Conservation (phyloP, 1,140 invertebrate species). For the Papilio helenus region DNA sequence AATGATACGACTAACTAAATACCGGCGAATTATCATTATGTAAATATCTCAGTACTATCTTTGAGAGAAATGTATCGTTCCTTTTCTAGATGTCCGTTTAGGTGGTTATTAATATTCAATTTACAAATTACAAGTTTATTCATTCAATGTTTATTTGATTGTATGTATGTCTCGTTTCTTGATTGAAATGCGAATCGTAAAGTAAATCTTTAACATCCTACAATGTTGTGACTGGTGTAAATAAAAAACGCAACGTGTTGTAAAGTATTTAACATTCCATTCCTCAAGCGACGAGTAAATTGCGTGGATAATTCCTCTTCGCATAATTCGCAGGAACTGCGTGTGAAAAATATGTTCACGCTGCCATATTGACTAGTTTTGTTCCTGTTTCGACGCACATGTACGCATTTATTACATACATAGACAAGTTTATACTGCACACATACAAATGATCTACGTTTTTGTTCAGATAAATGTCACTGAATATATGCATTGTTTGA, state of each 20-base stretch:
- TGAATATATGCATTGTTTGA: neutral
- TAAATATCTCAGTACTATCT: neutral
- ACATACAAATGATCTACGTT: neutral
- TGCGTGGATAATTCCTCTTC: slow-evolving; percentile 65
- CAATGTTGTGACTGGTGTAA: slow-evolving; percentile 19
- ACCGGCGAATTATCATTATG: neutral
- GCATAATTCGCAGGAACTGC: slow-evolving; percentile 61
- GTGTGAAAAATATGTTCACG: slow-evolving; percentile 70
- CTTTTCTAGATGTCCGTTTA: neutral
- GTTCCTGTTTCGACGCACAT: slow-evolving; percentile 42
- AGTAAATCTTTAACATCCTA: neutral
- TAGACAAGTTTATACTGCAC: neutral
- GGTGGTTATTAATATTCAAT: neutral
- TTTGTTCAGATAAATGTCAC: neutral
- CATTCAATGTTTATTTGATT: neutral
- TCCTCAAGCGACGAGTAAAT: slow-evolving; percentile 55
- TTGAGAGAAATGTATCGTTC: neutral
- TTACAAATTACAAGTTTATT: neutral
- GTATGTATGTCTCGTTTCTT: neutral
- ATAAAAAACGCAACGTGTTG: slow-evolving; percentile 39
- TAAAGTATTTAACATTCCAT: slow-evolving; percentile 62
- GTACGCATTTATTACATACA: neutral
- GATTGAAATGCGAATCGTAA: neutral
- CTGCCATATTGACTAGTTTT: slow-evolving; percentile 54
- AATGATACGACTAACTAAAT: neutral